phyloP scores from a whole-genome alignment of 1,140 invertebrate genomes.

The Hesperophylax magnus region DNA sequence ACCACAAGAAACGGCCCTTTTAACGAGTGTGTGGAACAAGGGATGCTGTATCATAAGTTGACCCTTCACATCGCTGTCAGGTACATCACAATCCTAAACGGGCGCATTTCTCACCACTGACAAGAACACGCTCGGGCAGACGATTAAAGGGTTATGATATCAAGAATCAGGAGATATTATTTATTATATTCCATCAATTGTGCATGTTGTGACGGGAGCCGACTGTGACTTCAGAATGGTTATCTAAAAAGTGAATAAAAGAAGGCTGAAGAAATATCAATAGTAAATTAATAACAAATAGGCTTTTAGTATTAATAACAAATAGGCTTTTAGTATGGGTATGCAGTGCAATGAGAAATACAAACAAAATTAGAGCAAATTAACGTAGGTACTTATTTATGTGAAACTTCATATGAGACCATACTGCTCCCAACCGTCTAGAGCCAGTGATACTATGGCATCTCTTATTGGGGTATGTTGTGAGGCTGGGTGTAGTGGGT shows the following conservation, averaged over 20 bases:
- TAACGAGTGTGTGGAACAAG: constrained; percentile 16
- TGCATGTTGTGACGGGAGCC: constrained; percentile 14
- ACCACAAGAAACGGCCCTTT: constrained; percentile 45
- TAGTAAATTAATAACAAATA: background rate
- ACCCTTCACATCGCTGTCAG: background rate
- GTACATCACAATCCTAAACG: constrained; percentile 7
- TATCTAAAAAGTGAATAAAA: background rate
- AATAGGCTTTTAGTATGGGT: too few relatives aligned
- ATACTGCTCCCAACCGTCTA: too few relatives aligned
- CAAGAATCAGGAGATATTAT: constrained; percentile 6
- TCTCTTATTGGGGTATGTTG: too few relatives aligned
- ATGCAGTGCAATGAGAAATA: too few relatives aligned
- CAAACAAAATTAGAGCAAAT: too few relatives aligned
- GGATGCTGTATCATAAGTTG: background rate
- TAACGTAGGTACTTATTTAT: too few relatives aligned
- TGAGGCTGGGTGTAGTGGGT: too few relatives aligned
- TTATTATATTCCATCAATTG: constrained; percentile 31
- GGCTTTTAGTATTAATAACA: background rate
- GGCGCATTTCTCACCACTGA: constrained; percentile 19
- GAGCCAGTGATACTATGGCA: too few relatives aligned
- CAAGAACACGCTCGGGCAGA: constrained; percentile 1
- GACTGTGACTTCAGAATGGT: background rate
- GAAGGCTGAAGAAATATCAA: background rate
- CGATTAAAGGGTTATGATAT: constrained; percentile 35
- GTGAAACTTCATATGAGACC: too few relatives aligned